Base-by-base conservation (phyloP, 1,140 invertebrate genomes). In the Eufriesea mexicana region DNA sequence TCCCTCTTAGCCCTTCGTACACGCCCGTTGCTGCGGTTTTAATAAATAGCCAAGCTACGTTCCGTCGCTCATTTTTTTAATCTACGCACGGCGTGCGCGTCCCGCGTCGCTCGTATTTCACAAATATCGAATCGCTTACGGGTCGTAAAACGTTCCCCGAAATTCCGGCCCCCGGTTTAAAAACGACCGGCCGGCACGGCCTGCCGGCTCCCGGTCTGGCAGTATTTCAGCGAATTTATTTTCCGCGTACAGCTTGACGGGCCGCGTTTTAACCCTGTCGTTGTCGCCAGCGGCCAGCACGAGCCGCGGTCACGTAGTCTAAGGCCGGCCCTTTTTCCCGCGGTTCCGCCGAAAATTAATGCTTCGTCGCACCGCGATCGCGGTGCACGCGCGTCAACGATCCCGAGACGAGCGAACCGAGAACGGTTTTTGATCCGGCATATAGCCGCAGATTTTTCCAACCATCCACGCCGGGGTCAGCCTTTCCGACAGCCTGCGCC, bases 21-120 rank as follows among this genome's bases (percentile, higher is more conserved):
- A 5, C 18, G 12, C n/a, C 45, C n/a, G 9, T 10, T 23, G 1
- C 73, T 64, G 72, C 45, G 42, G 79, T 76, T 82, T 67, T 76
- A 82, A 78, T 78, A 83, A 78, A 83, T 83, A 83, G 55, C 64
- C 74, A 23, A 16, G 66, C 16, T 45, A 67, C 45, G 45, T 62
- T 77, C 73, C 66, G 66, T 45, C 54, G 35, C 66, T 78, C 74
- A 78, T 83, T 78, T 83, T 77, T 68, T 76, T 70, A 57, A n/a
- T 61, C 80, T 42, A 6, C 20, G 70, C 74, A 54, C 79, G 23
- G 57, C 77, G 35, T 66, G 35, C 76, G 23, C 79, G 67, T 73
- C 62, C 76, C 87, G 75, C 62, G 18, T 74, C 84, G 86, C 83
- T 88, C 87, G 79, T 88, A 87, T 88, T 88, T 88, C 79, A 88